Evolutionary conservation across 2,888 invertebrate species (phyloP), one percentile per base, ranked within the genome.

Genomic region (Stenoptilia bipunctidactyla): DNA sequence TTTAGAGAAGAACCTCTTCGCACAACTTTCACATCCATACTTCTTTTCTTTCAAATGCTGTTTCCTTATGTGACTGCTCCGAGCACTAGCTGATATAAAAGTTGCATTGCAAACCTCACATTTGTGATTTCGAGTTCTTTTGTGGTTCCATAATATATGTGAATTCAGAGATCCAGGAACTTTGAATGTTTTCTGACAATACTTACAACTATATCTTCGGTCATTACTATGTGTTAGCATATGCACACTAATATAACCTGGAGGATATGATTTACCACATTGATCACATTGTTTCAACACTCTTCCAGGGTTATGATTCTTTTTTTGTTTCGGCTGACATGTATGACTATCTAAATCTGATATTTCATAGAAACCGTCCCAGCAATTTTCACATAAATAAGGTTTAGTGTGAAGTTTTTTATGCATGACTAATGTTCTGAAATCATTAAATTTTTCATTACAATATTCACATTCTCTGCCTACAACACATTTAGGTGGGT

Each of bases 31-130:
- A 49, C 85, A 85, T 0, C 65, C 56, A 58, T 82, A 76, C 45
- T 84, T 85, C 47, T 76, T 83, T 40, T 85, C 85, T 50, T 80
- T 82, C 30, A 80, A 59, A 52, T 84, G 84, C 51, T 76, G 71
- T 49, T 83, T 82, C 2, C 84, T 55, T 43, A 83, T 69, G 46
- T 85, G 85, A 1, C 79, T 68, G 44, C 80, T 80, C 15, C 68
- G 61, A 0, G 83, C 69, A 51, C 84, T 82, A 0, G 83, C 73
- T 0, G 84, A 73, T 46, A 83, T 76, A 42, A 85, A 85, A 13
- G 76, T 76, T 13, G 80, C 76, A 43, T 79, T 75, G 39, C 85
- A 85, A 0, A 75, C 67, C 52, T 83, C 76, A 54, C 85, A 85
- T 49, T 77, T 79, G 40, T 84, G 71, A 36, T 80, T 75, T 48